phyloP scores from a whole-genome alignment of 2,113 vertebrate species.

The Osmerus eperlanus region DNA sequence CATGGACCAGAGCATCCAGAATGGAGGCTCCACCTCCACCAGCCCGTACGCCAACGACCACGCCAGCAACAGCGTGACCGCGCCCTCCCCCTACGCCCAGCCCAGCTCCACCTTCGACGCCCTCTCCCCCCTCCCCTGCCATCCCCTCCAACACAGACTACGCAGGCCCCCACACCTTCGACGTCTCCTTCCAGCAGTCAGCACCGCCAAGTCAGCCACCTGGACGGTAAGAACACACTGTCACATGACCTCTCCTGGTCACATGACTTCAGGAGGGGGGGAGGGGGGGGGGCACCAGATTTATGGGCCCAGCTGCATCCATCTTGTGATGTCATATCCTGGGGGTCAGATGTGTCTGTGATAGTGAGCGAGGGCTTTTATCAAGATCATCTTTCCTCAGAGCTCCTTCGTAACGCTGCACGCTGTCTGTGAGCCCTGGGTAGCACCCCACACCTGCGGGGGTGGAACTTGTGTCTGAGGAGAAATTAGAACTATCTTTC shows the following conservation, averaged over 20 bases:
- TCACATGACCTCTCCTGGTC: not conserved
- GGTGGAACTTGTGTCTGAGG: too few relatives aligned
- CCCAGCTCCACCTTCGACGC: constrained; percentile 98
- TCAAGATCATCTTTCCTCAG: constrained; percentile 51
- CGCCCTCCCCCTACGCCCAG: constrained; percentile 93
- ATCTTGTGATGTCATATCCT: constrained; percentile 21
- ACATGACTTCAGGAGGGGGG: too few relatives aligned
- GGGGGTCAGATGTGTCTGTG: constrained; percentile 25
- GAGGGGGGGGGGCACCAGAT: not conserved
- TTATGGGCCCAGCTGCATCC: constrained; percentile 19
- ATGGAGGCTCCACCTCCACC: constrained; percentile 93
- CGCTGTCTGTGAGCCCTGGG: too few relatives aligned
- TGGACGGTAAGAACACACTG: constrained; percentile 88
- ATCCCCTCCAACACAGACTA: constrained; percentile 99
- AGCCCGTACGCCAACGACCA: constrained; percentile 98
- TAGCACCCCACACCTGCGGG: not conserved
- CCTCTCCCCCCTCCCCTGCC: constrained; percentile 87
- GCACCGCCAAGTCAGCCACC: constrained; percentile 96
- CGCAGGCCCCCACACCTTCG: constrained; percentile 94
- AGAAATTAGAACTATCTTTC: too few relatives aligned
- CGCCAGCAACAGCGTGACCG: constrained; percentile 89
- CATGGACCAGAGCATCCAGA: constrained; percentile 98
- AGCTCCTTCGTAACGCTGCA: constrained; percentile 44
- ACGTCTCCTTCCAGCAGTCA: constrained; percentile 98
- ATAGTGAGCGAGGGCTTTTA: constrained; percentile 44